Conservation (phyloP, 1,140 invertebrate genomes). For the Lordiphosa clarofinis region DNA sequence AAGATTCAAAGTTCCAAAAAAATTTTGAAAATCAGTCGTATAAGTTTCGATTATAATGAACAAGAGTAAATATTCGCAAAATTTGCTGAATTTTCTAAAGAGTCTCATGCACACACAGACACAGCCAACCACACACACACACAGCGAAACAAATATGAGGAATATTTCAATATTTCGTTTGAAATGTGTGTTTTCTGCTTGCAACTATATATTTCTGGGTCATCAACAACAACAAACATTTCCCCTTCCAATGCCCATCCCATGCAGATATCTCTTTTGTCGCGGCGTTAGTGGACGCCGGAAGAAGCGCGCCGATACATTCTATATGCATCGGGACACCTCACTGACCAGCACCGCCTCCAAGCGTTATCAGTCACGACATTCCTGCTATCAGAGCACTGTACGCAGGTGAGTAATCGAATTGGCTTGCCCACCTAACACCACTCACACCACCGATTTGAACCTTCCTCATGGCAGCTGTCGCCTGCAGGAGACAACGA, state of each 20-base stretch:
- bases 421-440: background rate
- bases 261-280: conserved; percentile 71
- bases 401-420: conserved; percentile 59
- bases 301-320: conserved; percentile 72
- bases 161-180: conserved; percentile 15
- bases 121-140: too few relatives aligned
- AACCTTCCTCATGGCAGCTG: conserved; percentile 26
- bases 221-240: background rate
- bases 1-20: too few relatives aligned
- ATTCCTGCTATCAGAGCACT: conserved; percentile 75
- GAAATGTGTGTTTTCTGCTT: too few relatives aligned
- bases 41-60: too few relatives aligned
- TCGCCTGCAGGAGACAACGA: conserved; percentile 73
- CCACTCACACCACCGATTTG: background rate
- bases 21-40: too few relatives aligned
- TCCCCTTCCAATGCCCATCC: background rate
- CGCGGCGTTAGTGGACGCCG: conserved; percentile 54
- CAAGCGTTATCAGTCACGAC: conserved; percentile 67
- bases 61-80: too few relatives aligned
- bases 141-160: conserved; percentile 1
- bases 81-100: too few relatives aligned
- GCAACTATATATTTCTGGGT: background rate
- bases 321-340: conserved; percentile 75
- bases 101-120: too few relatives aligned
- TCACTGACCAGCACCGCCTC: conserved; percentile 78